Evolutionary conservation across 1,140 invertebrate species (phyloP).

Genomic region (Camponotus pennsylvanicus): DNA sequence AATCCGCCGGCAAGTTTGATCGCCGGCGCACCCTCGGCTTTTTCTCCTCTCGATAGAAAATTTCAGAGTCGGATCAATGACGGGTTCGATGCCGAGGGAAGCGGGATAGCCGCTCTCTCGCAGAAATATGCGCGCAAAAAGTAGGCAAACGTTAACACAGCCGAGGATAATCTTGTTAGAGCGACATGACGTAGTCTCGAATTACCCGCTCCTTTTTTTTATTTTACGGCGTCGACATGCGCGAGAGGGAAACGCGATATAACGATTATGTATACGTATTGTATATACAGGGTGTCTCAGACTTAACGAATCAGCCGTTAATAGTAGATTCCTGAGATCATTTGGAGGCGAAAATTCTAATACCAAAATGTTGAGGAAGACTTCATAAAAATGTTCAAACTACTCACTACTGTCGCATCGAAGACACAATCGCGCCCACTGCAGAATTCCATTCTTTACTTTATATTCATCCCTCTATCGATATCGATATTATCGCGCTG

Average conservation of each 20-base stretch:
- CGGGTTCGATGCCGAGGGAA: not conserved
- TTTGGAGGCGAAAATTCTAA: no score
- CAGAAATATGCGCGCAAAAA: conserved; percentile 33
- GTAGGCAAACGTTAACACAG: conserved; percentile 44
- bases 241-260: not conserved
- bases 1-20: conserved; percentile 39
- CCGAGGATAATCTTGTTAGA: conserved; percentile 48
- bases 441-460: no score
- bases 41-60: conserved; percentile 13
- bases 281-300: not conserved
- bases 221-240: not conserved
- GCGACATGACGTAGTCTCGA: conserved; percentile 20
- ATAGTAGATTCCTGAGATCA: no score
- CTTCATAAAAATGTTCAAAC: no score
- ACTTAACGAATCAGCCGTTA: no score
- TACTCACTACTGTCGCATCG: no score
- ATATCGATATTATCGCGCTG: no score
- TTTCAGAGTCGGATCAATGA: conserved; percentile 30
- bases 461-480: no score
- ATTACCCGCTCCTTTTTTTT: conserved; percentile 13
- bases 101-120: not conserved
- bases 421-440: no score
- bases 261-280: conserved; percentile 20
- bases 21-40: conserved; percentile 6
- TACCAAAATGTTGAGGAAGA: no score